Evolutionary conservation across 2,888 invertebrate genomes (phyloP), one percentile per base, ranked within the genome.

Genomic region (Oxystoma pomonae): DNA sequence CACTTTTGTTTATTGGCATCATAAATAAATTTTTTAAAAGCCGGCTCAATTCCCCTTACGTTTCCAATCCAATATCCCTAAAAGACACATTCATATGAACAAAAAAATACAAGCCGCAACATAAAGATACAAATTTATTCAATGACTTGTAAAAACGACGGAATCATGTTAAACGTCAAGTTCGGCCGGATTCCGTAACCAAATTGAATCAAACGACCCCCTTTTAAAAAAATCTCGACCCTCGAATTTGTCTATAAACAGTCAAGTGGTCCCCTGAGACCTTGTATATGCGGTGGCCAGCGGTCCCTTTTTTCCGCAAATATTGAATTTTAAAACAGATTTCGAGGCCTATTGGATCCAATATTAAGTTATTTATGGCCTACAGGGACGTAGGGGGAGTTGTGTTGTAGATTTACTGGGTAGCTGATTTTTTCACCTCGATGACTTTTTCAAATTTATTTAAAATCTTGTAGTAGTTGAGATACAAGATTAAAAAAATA

Each of bases 291-390:
- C 52, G 52, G 61, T 60, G 65, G 62, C 65, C 65, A 65, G 67
- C 65, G 62, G 63, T 63, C 51, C 59, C 20, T 19, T 16, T 59
- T 59, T 59, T 51, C 59, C 61, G 65, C 63, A 67, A 67, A 67
- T 67, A 67, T 67, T 67, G 67, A 67, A 67, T 67, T 67, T 67
- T 67, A 67, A 67, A 67, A 67, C 67, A 63, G 65, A 67, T 67
- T 67, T 67, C 55, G 50, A 65, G 63, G 65, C 58, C 67, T 55
- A 65, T 65, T 67, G 67, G 53, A 35, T 35, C 35, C 35, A 35
- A 12, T 35, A 35, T 35, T 35, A 12, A 35, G 35, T 35, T 35
- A 35, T 35, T 35, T 35, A 35, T 35, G 35, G 35, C 35, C 35
- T 35, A 7, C 12, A 12, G 35, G 35, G 35, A 35, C 12, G n/a